A percentile compares a stretch with the other conserved stretches of the same genome.
Evolutionary conservation across 2,113 vertebrate species (phyloP).

Genomic region (Beaufortia kweichowensis): DNA sequence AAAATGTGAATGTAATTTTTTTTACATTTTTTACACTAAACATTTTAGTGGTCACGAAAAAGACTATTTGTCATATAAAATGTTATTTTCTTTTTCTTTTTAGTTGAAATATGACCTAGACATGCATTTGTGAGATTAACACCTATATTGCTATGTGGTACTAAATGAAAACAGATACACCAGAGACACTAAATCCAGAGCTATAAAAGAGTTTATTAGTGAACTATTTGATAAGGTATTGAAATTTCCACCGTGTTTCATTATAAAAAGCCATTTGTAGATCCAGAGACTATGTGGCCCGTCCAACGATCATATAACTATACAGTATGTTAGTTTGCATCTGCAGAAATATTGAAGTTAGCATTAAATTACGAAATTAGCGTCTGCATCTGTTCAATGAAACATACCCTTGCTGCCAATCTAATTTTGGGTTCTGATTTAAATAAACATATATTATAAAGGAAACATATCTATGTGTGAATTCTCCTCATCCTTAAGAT

Average conservation of each 20-base stretch:
- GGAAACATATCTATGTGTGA: background rate
- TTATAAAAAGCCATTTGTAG: background rate
- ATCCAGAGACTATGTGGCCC: background rate
- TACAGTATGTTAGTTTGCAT: background rate
- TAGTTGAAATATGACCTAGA: background rate
- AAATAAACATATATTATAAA: too few species aligned
- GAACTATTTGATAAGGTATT: constrained; percentile 9
- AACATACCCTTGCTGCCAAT: too few species aligned
- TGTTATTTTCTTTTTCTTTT: background rate
- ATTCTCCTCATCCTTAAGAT: constrained; percentile 2
- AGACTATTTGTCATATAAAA: background rate
- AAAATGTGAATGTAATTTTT: too few species aligned
- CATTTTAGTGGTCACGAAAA: background rate
- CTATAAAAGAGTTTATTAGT: background rate
- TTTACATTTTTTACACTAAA: too few species aligned
- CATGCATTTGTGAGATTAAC: too few species aligned
- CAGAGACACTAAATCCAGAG: background rate
- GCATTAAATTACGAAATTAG: too few species aligned
- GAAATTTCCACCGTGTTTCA: background rate
- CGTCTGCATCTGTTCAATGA: too few species aligned
- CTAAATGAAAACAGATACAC: background rate
- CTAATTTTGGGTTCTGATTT: background rate
- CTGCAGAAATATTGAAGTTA: background rate
- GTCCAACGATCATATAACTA: background rate
- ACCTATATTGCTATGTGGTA: background rate